Base-by-base conservation (phyloP, 2,797 vertebrate genomes). In the Pangasius krempfi region DNA sequence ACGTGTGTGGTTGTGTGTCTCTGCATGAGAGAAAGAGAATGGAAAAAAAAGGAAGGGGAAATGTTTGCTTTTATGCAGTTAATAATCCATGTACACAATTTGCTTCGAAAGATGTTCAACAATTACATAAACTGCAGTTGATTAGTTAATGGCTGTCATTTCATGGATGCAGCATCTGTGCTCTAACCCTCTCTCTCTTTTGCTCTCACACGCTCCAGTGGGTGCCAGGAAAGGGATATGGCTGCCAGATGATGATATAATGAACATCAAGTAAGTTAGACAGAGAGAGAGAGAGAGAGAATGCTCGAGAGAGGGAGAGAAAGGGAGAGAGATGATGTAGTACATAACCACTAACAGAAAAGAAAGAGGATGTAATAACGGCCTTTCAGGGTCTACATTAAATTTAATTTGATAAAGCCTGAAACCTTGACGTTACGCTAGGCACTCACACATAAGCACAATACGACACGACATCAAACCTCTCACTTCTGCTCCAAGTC, bases 171-270 rank as follows among this genome's bases (percentile, higher is more conserved):
- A 88, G 91, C 90, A 90, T 91, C 90, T 91, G 90, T n/a, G 89
- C 86, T 50, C 88, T 82, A 76, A n/a, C 76, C 73, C 84, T 78
- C 83, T 82, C 78, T 80, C 75, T 86, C 40, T 33, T 64, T 81
- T 50, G 56, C 84, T 87, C 70, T 84, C 75, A n/a, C 78, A 88
- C 66, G 82, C 89, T 89, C 86, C 52, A 80, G 60, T 87, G 76
- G 75, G 80, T 89, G 86, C 84, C 90, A 90, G 84, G 85, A 83
- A 87, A 90, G 54, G 86, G 86, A 89, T 89, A 89, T 87, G 78
- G 87, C 84, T 93, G 92, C 90, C 91, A 80, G 91, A 93, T 92
- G 92, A 93, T 92, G 90, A 95, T 92, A 90, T 93, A 91, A 95
- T 94, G 92, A 94, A 89, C 91, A 88, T 94, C 85, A 91, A 88